Evolutionary conservation across 2,113 vertebrate species (phyloP), one percentile per base, ranked within the genome.

Genomic region (Osmerus mordax): DNA sequence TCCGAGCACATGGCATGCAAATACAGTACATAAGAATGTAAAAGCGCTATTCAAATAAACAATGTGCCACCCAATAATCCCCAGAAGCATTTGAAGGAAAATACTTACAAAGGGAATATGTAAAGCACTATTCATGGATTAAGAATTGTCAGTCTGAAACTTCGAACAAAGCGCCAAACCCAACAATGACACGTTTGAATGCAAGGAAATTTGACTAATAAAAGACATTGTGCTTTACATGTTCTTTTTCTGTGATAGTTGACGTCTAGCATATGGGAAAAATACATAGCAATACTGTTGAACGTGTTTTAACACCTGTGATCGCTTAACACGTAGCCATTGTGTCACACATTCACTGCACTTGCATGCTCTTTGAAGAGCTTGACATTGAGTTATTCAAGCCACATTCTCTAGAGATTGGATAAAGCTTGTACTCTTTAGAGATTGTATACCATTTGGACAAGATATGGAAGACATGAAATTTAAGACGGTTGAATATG

Each of bases 371-470:
- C 63, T 74, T 69, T 58, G 9, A 80, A 68, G 32, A 47, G 41
- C 41, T 47, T 12, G 58, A 13, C 51, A 64, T 12, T 36, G 13
- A 18, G 25, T 74, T 62, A 68, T 78, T 69, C 16, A 21, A 80
- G 65, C 56, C 65, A 76, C 69, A 72, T 75, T 83, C 36, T 74
- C 61, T 19, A 62, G 70, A 47, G 41, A 47, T 68, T 56, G 18
- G 56, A 29, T 28, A 28, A 68, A 32, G 15, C n/a, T 36, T 47
- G 18, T 69, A 72, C 65, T 59, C 65, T 60, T 70, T 70, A 82
- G 80, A 86, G 65, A 67, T n/a, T 65, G 69, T 69, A 68, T 60
- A 73, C 74, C 75, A 68, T 59, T 62, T 59, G 65, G 41, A 74
- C 65, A 71, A 67, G 32, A 74, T 67, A 71, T 71, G 76, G 60